These are phyloP conservation scores for Coboldia fuscipes DNA, from an alignment of 1,140 invertebrate species.

Conservation along the genomic window DNA sequence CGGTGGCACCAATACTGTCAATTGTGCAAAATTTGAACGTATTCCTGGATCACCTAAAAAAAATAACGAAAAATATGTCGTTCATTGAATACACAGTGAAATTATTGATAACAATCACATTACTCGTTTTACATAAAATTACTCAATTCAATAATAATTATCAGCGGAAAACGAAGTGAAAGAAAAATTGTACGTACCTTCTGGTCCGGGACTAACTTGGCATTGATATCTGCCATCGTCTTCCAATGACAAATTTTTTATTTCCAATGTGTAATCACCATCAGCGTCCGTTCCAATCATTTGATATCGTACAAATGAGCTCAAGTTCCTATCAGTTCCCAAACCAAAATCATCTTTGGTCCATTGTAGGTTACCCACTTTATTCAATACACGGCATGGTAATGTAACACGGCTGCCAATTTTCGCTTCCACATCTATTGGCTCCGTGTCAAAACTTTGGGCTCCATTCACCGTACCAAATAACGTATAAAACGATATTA, in stretches of 20 bases:
- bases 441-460: constrained; percentile 63
- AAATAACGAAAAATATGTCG: not conserved
- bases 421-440: constrained; percentile 54
- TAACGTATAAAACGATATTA: too few species aligned
- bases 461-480: too few species aligned
- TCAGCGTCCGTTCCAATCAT: constrained; percentile 67
- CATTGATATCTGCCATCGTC: constrained; percentile 60
- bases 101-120: not conserved
- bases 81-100: not conserved
- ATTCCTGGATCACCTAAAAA: constrained; percentile 28
- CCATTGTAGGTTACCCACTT: constrained; percentile 61
- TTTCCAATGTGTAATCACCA: constrained; percentile 52
- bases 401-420: constrained; percentile 45
- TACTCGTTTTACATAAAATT: not conserved
- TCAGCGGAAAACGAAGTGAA: not conserved
- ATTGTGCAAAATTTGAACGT: constrained; percentile 39
- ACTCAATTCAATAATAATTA: not conserved
- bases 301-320: constrained; percentile 53
- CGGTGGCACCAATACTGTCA: constrained; percentile 54
- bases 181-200: constrained; percentile 11
- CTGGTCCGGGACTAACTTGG: constrained; percentile 39
- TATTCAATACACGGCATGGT: constrained; percentile 48
- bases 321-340: constrained; percentile 50
- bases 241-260: constrained; percentile 47
- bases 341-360: constrained; percentile 67